Percentiles rank a stretch among this genome's conserved stretches.
These are phyloP conservation scores for Denticeps clupeoides DNA, from an alignment of 2,797 vertebrate species.

Conservation along the genomic window DNA sequence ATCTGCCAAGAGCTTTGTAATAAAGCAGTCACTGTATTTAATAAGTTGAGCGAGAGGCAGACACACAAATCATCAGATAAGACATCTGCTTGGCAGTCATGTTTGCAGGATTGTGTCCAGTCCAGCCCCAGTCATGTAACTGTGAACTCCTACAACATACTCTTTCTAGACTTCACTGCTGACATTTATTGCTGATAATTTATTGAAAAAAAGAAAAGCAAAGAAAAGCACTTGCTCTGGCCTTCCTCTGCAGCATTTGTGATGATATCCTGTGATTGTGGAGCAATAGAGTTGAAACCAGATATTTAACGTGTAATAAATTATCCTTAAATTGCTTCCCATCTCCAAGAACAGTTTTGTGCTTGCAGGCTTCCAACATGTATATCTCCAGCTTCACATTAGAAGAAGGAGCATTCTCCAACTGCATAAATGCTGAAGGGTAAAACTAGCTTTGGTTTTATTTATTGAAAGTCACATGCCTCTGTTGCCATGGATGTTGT, in stretches of 20 bases:
- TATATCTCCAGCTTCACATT: no score
- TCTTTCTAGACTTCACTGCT: slow-evolving; percentile 13
- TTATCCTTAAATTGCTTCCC: slow-evolving; percentile 22
- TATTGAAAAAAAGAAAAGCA: slow-evolving; percentile 17
- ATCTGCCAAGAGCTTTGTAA: slow-evolving; percentile 30
- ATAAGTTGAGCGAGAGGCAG: slow-evolving; percentile 31
- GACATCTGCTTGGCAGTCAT: slow-evolving; percentile 37
- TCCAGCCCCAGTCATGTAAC: slow-evolving; percentile 5
- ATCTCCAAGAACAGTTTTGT: slow-evolving; percentile 16
- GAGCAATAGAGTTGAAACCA: slow-evolving; percentile 25
- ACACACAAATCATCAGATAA: slow-evolving; percentile 45
- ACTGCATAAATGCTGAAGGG: no score
- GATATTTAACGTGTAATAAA: slow-evolving; percentile 39
- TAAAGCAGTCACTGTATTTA: slow-evolving; percentile 34
- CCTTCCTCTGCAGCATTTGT: slow-evolving; percentile 19
- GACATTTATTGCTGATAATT: slow-evolving; percentile 21
- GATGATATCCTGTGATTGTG: slow-evolving; percentile 33
- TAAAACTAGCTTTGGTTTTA: no score
- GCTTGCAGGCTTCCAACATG: no score
- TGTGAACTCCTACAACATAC: background rate
- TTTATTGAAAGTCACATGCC: no score
- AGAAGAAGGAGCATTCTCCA: no score
- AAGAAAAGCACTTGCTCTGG: no score
- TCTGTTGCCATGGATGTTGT: no score
- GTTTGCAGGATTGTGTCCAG: slow-evolving; percentile 19